Evolutionary conservation across 2,113 vertebrate genomes (phyloP), one percentile per base, ranked within the genome.

Genomic region (Hassar affinis): DNA sequence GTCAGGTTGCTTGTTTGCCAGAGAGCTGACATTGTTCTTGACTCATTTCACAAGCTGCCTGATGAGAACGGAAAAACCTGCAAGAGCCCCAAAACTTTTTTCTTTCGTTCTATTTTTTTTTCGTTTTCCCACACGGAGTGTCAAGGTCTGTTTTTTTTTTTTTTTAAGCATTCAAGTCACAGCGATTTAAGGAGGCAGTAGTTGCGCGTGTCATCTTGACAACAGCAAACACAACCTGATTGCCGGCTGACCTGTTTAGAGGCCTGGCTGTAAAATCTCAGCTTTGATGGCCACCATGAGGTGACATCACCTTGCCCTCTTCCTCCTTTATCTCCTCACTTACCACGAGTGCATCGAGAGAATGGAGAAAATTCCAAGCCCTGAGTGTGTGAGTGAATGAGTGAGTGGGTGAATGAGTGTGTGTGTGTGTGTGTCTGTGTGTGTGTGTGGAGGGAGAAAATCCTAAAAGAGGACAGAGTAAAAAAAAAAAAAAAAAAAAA

Each of bases 161-260:
- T 35, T 47, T 25, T 71, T 11, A 42, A 59, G 62, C 81, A 62
- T 82, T 82, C 80, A 78, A 85, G 25, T 27, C 79, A 61, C 77
- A 86, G 52, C 20, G 20, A 85, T 91, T 85, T 1, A 79, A 86
- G 77, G 54, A 85, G 33, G 17, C 66, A 84, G 69, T 83, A 88
- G 88, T 90, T 88, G 87, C 87, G 91, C 91, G 89, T 91, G 90
- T 89, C 92, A 84, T 86, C 78, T 81, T 87, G 83, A 89, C 51
- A n/a, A 75, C n/a, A 64, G 68, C 86, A 88, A 91, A 90, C 57
- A 75, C 71, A 90, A 89, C 81, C 72, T 12, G 86, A 87, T 78
- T 88, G 22, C 85, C 87, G 90, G 77, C 85, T 83, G 88, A 85
- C 51, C 78, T 87, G 82, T 56, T 78, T 68, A n/a, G 72, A 51